Conservation (phyloP, 1,140 invertebrate genomes). For the Drosophila nigromelanica region DNA sequence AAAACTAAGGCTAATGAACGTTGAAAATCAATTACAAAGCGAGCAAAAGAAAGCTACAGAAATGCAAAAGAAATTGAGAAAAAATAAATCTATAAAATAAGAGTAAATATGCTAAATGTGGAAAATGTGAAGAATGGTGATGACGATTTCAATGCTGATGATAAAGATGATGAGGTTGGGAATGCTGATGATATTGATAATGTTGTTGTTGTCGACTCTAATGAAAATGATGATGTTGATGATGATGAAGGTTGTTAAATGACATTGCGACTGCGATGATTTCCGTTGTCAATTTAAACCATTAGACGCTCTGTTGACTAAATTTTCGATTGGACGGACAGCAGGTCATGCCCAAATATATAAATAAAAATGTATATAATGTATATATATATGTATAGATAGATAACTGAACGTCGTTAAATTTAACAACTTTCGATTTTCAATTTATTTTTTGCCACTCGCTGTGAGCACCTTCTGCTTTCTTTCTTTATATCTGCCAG, state of each 20-base stretch:
- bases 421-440: slow-evolving; percentile 77
- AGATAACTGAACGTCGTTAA: slow-evolving; percentile 44
- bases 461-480: slow-evolving; percentile 14
- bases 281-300: slow-evolving; percentile 61
- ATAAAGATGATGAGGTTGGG: no score
- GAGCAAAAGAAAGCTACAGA: slow-evolving; percentile 30
- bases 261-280: slow-evolving; percentile 19
- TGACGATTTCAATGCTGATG: neutral
- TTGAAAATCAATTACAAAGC: slow-evolving; percentile 76
- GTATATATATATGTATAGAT: slow-evolving; percentile 1
- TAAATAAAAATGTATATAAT: neutral
- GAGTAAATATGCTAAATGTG: slow-evolving; percentile 71
- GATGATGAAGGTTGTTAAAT: slow-evolving; percentile 9
- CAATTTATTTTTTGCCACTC: slow-evolving; percentile 51
- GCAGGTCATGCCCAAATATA: neutral
- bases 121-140: slow-evolving; percentile 7
- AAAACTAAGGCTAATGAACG: slow-evolving; percentile 66
- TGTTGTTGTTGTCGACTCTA: slow-evolving; percentile 1
- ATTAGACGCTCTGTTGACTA: slow-evolving; percentile 32
- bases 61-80: slow-evolving; percentile 3
- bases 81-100: slow-evolving; percentile 45
- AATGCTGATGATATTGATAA: no score
- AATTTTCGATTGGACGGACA: slow-evolving; percentile 17
- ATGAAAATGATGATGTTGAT: slow-evolving; percentile 48
- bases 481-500: slow-evolving; percentile 11